Base-by-base conservation (phyloP, 2,888 invertebrate species). In the Holacanthella duospinosa region DNA sequence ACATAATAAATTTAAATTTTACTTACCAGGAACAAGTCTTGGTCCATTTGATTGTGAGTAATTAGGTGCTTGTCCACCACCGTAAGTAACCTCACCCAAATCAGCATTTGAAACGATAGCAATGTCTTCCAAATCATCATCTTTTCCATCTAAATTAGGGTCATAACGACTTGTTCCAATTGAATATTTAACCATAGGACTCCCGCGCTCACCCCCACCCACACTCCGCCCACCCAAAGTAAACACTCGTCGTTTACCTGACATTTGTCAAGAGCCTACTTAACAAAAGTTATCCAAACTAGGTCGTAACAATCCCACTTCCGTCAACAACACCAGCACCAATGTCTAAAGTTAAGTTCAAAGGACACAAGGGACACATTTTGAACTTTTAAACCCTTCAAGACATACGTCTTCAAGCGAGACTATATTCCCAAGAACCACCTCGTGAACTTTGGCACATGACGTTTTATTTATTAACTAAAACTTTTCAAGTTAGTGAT, bases 1-100 rank as follows among this genome's bases (percentile, higher is more conserved):
- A 36, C 6, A 9, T 36, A 36, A 16, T 36, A 36, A 36, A 9
- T 36, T 36, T 9, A 12, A 9, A 27, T 26, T 9, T 57, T 16
- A 48, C 63, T 63, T 63, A 67, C 77, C 78, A 36, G 79, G 79
- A 25, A 79, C 75, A 54, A 77, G 76, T 48, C 79, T 75, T 6
- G 80, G 80, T 59, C 80, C 80, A 73, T 80, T 80, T 59, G 77
- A 77, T 24, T 78, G 72, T 63, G 70, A 67, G 61, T 67, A 72
- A 64, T 72, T 72, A 75, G 70, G 76, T 64, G 66, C 74, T 67
- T 69, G 74, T 57, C 75, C 76, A 43, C 75, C 74, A 12, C 76
- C 77, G 68, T 77, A 77, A 57, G 75, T 76, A 64, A 75, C 76
- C 71, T 72, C 75, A 43, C 74, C 76, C 24, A 71, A 68, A 60